Base-by-base conservation (phyloP, 2,113 vertebrate genomes). In the Sialia sialis region DNA sequence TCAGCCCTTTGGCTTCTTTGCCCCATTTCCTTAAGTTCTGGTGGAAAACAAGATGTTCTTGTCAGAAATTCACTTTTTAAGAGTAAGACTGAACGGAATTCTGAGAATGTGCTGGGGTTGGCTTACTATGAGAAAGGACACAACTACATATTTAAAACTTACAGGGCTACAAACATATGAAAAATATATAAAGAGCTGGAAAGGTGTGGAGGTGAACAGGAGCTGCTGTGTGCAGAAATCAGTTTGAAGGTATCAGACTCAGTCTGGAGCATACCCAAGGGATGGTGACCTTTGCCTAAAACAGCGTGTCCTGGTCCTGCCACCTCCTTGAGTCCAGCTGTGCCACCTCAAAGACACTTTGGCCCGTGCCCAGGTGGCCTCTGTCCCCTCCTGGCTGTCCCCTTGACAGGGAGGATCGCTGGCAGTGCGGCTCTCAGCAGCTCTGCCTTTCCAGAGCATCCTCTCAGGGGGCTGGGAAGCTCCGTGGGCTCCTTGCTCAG, bases 351-450 rank as follows among this genome's bases (percentile, higher is more conserved):
- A 51, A 55, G 23, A 11, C 49, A 17, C 2, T 26, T 1, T 36
- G 87, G 76, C 5, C 18, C 34, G 29, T 3, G n/a, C 63, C 87
- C 30, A 15, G 49, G 36, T 0, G 1, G 55, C 29, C 72, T 48
- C 39, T 2, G 49, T 51, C 49, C 49, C 49, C 49, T 51, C 49
- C 49, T 51, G 49, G 0, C 63, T 21, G 46, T 36, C 39, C 72
- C 49, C n/a, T 1, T 54, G 2, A 30, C 59, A 25, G 70, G 74
- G 56, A 70, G 14, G 1, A 0, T 7, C 27, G 2, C 39, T 16
- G 51, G 27, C 44, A 26, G 16, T 6, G 23, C 3, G 0, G 7
- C 55, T 63, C 58, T 1, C 34, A 51, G 63, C 43, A 56, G 79
- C 85, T 76, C 84, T 78, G 91, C 76, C 80, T 46, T 44, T 10